phyloP scores from a whole-genome alignment of 1,140 invertebrate genomes.

The Drosophila carrolli region DNA sequence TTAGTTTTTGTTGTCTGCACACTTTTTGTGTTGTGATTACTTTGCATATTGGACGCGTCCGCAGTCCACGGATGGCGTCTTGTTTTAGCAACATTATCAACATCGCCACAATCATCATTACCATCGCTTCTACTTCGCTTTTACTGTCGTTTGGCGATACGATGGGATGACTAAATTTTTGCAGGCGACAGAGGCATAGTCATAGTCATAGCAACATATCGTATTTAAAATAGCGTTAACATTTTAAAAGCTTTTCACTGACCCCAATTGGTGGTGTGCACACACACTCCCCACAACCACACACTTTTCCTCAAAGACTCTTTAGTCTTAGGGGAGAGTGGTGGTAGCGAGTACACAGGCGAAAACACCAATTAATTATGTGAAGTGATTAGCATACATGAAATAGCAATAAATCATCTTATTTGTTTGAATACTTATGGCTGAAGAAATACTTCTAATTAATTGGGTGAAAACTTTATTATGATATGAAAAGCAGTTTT shows the following conservation, averaged over 20 bases:
- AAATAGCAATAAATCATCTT: not conserved
- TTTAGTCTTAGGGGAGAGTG: slow-evolving; percentile 28
- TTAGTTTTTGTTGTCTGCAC: slow-evolving; percentile 34
- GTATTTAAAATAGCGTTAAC: slow-evolving; percentile 83
- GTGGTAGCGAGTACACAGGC: slow-evolving; percentile 13
- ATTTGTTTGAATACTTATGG: not conserved
- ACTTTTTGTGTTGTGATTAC: slow-evolving; percentile 59
- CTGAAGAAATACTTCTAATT: not conserved
- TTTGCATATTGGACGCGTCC: slow-evolving; percentile 76
- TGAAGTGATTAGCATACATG: slow-evolving; percentile 15
- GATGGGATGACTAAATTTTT: slow-evolving; percentile 69
- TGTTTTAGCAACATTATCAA: slow-evolving; percentile 57
- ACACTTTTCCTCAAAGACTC: slow-evolving; percentile 35
- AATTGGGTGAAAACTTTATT: not conserved
- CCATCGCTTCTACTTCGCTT: slow-evolving; percentile 54
- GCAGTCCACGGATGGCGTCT: slow-evolving; percentile 22
- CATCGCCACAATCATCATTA: slow-evolving; percentile 33
- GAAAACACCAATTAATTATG: slow-evolving; percentile 22
- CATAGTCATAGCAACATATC: slow-evolving; percentile 57
- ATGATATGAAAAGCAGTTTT: not conserved
- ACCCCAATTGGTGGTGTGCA: slow-evolving; percentile 74
- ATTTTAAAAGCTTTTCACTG: slow-evolving; percentile 84
- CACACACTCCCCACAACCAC: slow-evolving; percentile 35
- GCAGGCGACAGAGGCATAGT: slow-evolving; percentile 35
- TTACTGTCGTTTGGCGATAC: slow-evolving; percentile 74